Evolutionary conservation across 2,797 vertebrate species (phyloP).

Genomic region (Onychomys leucogaster): DNA sequence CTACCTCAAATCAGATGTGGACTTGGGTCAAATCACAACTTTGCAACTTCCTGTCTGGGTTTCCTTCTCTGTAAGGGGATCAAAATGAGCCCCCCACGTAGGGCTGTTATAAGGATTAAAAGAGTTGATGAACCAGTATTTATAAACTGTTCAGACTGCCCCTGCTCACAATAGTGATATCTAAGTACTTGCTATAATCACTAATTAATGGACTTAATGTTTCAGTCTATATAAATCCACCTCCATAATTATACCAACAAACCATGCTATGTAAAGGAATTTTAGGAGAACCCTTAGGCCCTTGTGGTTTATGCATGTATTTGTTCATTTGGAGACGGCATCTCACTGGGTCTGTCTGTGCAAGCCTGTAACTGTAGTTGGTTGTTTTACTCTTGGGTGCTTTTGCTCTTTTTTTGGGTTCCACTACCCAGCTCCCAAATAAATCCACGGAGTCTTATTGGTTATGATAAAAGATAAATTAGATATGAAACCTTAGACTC

Average conservation of each 20-base stretch:
- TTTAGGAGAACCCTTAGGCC: not conserved
- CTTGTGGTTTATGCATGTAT: not conserved
- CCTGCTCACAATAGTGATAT: not conserved
- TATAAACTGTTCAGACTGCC: not conserved
- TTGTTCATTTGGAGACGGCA: not conserved
- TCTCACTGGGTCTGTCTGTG: no score
- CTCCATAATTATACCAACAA: not conserved
- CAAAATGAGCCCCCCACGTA: not conserved
- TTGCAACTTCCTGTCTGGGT: not conserved
- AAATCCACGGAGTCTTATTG: no score
- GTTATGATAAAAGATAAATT: no score
- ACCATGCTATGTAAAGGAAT: not conserved
- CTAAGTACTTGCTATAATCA: not conserved
- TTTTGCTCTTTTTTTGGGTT: no score
- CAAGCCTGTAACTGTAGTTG: no score
- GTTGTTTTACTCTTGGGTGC: no score
- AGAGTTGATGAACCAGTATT: not conserved
- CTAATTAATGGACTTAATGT: not conserved
- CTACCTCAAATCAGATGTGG: not conserved
- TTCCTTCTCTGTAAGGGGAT: conserved; percentile 11
- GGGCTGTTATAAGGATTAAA: not conserved
- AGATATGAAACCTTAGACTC: no score
- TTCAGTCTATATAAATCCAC: not conserved
- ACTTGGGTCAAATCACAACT: not conserved
- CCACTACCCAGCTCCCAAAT: no score